phyloP scores from a whole-genome alignment of 2,797 vertebrate genomes.

The Falco berigora region DNA sequence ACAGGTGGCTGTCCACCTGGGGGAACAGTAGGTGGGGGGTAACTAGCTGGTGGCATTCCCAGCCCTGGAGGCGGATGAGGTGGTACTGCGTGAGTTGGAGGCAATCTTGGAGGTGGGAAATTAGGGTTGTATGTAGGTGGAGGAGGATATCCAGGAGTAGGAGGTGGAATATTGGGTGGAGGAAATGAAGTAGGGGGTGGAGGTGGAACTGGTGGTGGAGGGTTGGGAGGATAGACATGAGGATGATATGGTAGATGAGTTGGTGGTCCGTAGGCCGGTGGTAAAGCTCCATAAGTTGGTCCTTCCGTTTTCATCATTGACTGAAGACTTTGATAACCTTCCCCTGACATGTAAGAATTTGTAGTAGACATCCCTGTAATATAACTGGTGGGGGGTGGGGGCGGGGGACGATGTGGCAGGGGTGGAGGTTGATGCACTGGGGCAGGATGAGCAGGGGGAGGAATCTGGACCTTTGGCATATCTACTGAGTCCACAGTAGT shows the following conservation, averaged over 20 bases:
- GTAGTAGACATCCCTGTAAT: conserved; percentile 90
- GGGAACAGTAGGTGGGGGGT: conserved; percentile 87
- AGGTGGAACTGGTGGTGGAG: conserved; percentile 78
- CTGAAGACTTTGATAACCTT: conserved; percentile 93
- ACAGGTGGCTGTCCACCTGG: conserved; percentile 88
- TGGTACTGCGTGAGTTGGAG: conserved; percentile 83
- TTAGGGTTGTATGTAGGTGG: conserved; percentile 87
- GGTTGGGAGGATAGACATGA: conserved; percentile 80
- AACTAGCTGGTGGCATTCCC: conserved; percentile 85
- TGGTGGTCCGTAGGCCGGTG: conserved; percentile 83
- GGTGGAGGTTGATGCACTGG: conserved; percentile 84
- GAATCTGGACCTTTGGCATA: conserved; percentile 80
- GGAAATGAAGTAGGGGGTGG: conserved; percentile 79
- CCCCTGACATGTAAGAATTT: conserved; percentile 96
- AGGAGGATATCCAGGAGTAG: conserved; percentile 83
- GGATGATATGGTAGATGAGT: conserved; percentile 84
- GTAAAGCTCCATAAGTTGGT: conserved; percentile 85
- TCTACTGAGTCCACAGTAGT: conserved; percentile 75
- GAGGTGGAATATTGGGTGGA: conserved; percentile 79
- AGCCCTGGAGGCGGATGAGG: conserved; percentile 83
- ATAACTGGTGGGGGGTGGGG: conserved; percentile 87
- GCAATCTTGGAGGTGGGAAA: conserved; percentile 85
- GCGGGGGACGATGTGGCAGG: conserved; percentile 84
- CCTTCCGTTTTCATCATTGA: conserved; percentile 97
- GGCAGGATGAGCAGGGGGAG: conserved; percentile 86